Conservation (phyloP, 2,888 invertebrate genomes). For the Clunio marinus region DNA sequence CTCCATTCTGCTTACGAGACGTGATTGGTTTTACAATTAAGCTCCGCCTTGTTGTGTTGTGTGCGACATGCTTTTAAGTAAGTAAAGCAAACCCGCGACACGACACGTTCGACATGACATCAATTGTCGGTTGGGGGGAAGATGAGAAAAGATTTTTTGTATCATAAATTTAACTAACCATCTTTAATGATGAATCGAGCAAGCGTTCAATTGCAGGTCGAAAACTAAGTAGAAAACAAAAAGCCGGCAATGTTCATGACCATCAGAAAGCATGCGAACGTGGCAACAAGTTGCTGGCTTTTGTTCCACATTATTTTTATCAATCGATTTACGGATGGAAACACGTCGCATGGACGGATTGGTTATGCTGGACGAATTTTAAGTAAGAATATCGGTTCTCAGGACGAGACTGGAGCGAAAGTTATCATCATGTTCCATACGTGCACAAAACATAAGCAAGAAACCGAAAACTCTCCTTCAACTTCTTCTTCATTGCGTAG, state of each 20-base stretch:
- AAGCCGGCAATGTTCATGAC: background rate
- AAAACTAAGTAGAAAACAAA: background rate
- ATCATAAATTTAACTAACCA: conserved; percentile 12
- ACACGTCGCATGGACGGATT: conserved; percentile 33
- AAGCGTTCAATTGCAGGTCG: conserved; percentile 14
- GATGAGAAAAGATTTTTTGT: background rate
- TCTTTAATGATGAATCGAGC: conserved; percentile 22
- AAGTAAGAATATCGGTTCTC: background rate
- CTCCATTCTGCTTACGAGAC: conserved; percentile 34
- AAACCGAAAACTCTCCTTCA: background rate
- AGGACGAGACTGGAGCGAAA: background rate
- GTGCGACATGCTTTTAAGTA: background rate
- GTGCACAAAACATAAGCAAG: too few species aligned
- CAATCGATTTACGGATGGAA: conserved; percentile 30
- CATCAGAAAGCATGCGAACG: background rate
- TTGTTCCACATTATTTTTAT: conserved; percentile 2
- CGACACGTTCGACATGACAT: conserved; percentile 23
- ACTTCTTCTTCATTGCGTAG: background rate
- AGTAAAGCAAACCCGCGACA: conserved; percentile 28
- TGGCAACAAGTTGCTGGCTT: conserved; percentile 6
- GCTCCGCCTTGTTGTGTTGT: conserved; percentile 43
- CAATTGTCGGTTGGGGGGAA: background rate
- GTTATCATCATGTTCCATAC: conserved; percentile 14
- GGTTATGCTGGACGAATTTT: conserved; percentile 32
- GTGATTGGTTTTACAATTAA: conserved; percentile 42